phyloP scores from a whole-genome alignment of 2,797 vertebrate genomes.

The Rhinella marina region DNA sequence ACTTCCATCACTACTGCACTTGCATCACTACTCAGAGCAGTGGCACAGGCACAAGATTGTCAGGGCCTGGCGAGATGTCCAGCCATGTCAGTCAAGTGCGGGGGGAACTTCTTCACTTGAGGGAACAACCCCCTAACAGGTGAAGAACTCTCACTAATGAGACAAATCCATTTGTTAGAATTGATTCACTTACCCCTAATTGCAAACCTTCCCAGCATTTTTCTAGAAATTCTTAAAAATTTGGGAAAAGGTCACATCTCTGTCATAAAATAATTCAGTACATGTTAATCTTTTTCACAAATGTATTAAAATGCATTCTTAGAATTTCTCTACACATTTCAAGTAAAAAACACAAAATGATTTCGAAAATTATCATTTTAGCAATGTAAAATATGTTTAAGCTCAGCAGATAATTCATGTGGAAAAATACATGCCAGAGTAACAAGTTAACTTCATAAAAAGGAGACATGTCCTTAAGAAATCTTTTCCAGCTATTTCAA shows the following conservation, averaged over 20 bases:
- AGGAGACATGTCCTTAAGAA: conserved; percentile 49
- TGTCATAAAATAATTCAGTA: background rate
- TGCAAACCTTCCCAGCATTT: background rate
- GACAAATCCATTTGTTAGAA: no score
- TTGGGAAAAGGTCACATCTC: background rate
- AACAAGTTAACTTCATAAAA: conserved; percentile 52
- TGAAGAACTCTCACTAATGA: no score
- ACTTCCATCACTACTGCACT: no score
- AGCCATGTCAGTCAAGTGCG: no score
- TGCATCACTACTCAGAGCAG: no score
- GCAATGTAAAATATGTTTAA: conserved; percentile 48
- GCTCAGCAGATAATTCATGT: conserved; percentile 48
- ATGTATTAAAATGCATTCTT: conserved; percentile 52
- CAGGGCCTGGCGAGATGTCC: no score
- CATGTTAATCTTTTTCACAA: conserved; percentile 22
- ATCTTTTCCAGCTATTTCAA: conserved; percentile 36
- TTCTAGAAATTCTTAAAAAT: background rate
- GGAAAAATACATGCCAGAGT: conserved; percentile 49
- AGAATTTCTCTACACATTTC: conserved; percentile 20
- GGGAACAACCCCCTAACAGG: no score
- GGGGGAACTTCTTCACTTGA: no score
- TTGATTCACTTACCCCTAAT: no score
- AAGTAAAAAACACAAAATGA: conserved; percentile 40
- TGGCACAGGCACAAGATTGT: no score
- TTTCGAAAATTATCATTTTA: conserved; percentile 51